These are phyloP conservation scores for Drosophila gaucha DNA, from an alignment of 2,888 invertebrate species.

Conservation along the genomic window DNA sequence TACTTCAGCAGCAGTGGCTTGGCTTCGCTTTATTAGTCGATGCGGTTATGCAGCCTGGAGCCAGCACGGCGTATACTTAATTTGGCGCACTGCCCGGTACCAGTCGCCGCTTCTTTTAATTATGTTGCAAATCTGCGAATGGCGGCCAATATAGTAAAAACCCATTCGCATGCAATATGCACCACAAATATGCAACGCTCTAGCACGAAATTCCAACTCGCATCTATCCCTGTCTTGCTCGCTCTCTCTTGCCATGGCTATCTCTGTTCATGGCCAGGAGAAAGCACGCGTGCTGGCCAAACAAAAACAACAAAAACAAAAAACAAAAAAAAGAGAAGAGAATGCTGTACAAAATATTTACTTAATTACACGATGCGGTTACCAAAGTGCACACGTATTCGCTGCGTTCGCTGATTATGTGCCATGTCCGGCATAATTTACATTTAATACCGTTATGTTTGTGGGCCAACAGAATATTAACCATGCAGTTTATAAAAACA, in stretches of 20 bases:
- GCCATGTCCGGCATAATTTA: constrained; percentile 43
- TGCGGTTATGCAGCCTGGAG: constrained; percentile 24
- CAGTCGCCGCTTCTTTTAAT: constrained; percentile 51
- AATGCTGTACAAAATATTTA: constrained; percentile 50
- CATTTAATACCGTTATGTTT: constrained; percentile 30
- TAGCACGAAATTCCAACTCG: constrained; percentile 5
- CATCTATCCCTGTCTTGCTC: not conserved
- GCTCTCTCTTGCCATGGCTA: not conserved
- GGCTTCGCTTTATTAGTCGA: constrained; percentile 41
- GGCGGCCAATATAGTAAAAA: constrained; percentile 18
- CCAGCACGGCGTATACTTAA: constrained; percentile 52
- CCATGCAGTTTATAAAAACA: constrained; percentile 12
- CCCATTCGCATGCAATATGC: constrained; percentile 29
- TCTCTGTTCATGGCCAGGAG: constrained; percentile 16
- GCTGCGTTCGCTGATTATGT: constrained; percentile 46
- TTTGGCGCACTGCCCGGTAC: constrained; percentile 42
- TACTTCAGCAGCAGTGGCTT: not conserved
- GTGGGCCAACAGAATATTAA: constrained; percentile 11
- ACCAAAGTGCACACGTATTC: constrained; percentile 37
- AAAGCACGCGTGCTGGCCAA: too few species aligned
- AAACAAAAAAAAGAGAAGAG: too few species aligned
- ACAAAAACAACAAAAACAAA: too few species aligned
- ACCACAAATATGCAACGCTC: constrained; percentile 35
- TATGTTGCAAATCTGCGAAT: constrained; percentile 53
- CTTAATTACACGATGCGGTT: constrained; percentile 59